A percentile compares a stretch with the other conserved stretches of the same genome.
phyloP scores from a whole-genome alignment of 2,113 vertebrate species.

The Mesembrinibis cayennensis region DNA sequence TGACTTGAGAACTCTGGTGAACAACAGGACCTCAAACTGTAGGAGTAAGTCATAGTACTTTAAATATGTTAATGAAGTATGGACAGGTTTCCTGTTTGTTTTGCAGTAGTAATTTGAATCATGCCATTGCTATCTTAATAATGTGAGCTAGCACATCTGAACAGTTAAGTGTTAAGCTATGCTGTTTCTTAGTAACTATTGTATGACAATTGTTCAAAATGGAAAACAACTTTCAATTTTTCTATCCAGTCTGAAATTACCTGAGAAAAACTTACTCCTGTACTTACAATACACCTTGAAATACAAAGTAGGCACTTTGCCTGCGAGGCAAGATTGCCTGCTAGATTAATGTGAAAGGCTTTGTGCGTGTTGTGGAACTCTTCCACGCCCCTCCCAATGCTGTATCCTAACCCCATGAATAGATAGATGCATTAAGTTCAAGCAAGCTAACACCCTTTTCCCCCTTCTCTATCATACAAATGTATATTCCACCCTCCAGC shows the following conservation, averaged over 20 bases:
- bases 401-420: background rate
- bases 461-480: background rate
- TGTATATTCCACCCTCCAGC: background rate
- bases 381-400: accelerated
- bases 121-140: background rate
- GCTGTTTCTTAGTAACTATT: background rate
- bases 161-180: background rate
- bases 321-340: background rate
- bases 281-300: background rate
- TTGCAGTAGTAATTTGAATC: background rate
- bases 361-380: background rate
- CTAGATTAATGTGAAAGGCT: background rate
- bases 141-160: background rate
- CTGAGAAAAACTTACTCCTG: background rate
- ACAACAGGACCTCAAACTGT: background rate
- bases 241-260: background rate
- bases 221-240: background rate
- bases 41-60: background rate
- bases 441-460: background rate
- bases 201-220: background rate
- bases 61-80: background rate
- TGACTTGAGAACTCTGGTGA: background rate
- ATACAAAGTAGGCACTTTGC: background rate
- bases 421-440: background rate
- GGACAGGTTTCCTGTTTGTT: background rate